Conservation (phyloP, 2,888 invertebrate genomes). For the Sinohyriopsis cumingii region DNA sequence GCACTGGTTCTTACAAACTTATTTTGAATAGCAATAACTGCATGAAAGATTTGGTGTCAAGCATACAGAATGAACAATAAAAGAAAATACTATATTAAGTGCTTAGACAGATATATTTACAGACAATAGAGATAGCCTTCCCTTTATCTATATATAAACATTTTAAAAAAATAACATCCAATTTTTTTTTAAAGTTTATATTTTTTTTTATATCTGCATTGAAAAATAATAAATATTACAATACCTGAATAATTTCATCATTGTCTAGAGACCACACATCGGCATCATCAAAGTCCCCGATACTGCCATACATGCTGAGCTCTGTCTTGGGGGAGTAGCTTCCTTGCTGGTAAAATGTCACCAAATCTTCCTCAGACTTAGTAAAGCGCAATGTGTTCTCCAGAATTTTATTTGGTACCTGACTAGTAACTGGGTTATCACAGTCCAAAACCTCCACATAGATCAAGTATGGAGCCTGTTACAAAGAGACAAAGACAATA, state of each 20-base stretch:
- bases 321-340: conserved; percentile 57
- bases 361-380: conserved; percentile 92
- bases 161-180: too few relatives aligned
- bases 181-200: too few relatives aligned
- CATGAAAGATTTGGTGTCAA: too few relatives aligned
- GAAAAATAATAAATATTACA: not conserved
- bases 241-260: conserved; percentile 87
- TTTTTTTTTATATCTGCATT: not conserved
- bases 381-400: conserved; percentile 84
- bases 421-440: conserved; percentile 85
- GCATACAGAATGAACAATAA: too few relatives aligned
- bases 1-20: too few relatives aligned
- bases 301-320: conserved; percentile 60
- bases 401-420: conserved; percentile 87
- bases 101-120: too few relatives aligned
- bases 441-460: conserved; percentile 97
- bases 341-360: conserved; percentile 33
- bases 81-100: too few relatives aligned
- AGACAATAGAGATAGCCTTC: too few relatives aligned
- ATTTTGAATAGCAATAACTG: too few relatives aligned
- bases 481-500: conserved; percentile 1
- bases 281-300: conserved; percentile 67
- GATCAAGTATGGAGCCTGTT: conserved; percentile 94
- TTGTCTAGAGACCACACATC: conserved; percentile 97
- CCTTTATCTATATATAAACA: too few relatives aligned